phyloP scores from a whole-genome alignment of 2,797 vertebrate species.

The Telmatherina bonti region DNA sequence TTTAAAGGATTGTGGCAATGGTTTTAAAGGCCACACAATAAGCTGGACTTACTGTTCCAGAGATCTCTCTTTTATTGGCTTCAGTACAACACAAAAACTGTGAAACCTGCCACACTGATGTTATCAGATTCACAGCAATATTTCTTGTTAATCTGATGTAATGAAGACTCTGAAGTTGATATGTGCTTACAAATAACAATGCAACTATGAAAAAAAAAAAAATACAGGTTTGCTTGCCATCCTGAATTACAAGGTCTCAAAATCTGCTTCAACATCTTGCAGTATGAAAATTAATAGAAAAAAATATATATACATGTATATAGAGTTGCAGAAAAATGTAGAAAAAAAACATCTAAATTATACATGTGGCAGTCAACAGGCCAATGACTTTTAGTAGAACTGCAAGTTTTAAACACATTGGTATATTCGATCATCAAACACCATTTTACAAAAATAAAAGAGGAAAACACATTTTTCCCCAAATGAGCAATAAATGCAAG shows the following conservation, averaged over 20 bases:
- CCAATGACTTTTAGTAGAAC: background rate
- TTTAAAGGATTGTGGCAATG: constrained; percentile 6
- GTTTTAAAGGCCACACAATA: constrained; percentile 6
- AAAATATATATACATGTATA: background rate
- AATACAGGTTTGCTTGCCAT: background rate
- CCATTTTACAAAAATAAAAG: background rate
- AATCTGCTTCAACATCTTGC: background rate
- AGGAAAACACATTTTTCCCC: background rate
- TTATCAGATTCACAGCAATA: background rate
- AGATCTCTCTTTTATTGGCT: background rate
- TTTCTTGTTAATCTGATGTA: background rate
- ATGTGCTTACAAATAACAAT: background rate
- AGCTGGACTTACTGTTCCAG: background rate
- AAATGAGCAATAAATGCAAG: constrained; percentile 5
- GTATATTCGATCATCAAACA: constrained; percentile 12
- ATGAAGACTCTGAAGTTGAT: background rate
- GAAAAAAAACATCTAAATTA: background rate
- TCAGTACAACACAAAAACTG: background rate
- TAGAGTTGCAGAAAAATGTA: constrained; percentile 1
- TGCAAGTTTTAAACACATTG: constrained; percentile 4
- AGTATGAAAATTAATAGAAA: constrained; percentile 1
- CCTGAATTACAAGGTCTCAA: background rate
- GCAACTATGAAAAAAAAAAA: background rate
- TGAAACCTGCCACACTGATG: background rate
- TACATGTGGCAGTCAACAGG: background rate